Conservation (phyloP, 1,140 invertebrate genomes). For the Sitodiplosis mosellana region DNA sequence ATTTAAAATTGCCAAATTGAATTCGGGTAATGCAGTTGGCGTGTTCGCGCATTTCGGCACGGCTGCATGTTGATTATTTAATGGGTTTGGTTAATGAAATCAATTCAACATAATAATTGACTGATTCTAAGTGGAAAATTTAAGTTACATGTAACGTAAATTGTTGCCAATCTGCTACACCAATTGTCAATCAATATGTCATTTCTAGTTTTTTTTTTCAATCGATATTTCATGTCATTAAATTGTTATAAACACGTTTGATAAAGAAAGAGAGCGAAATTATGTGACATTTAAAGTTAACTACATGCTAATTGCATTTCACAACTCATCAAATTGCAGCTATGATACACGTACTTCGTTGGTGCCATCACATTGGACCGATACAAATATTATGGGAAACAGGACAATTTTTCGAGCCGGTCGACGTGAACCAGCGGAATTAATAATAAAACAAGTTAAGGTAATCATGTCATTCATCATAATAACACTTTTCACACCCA, state of each 20-base stretch:
- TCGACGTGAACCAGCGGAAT: constrained; percentile 32
- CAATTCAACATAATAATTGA: neutral
- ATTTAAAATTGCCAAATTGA: neutral
- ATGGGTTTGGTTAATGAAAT: neutral
- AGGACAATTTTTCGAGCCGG: constrained; percentile 32
- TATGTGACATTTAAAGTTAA: too few relatives aligned
- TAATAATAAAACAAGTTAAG: constrained; percentile 24
- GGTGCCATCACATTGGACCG: constrained; percentile 29
- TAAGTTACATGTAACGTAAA: too few relatives aligned
- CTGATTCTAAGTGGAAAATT: neutral
- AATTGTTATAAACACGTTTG: too few relatives aligned
- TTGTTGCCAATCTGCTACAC: neutral
- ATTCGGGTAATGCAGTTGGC: neutral
- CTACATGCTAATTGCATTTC: too few relatives aligned
- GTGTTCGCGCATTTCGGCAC: neutral
- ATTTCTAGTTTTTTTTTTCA: too few relatives aligned
- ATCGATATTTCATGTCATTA: too few relatives aligned
- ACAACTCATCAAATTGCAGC: too few relatives aligned
- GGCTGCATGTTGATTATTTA: neutral
- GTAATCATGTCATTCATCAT: constrained; percentile 8
- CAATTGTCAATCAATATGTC: neutral
- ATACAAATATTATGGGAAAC: constrained; percentile 29
- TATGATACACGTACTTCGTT: constrained; percentile 27
- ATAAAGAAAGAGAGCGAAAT: too few relatives aligned
- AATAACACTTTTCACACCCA: neutral